phyloP scores from a whole-genome alignment of 2,113 vertebrate species.

The Gymnorhina tibicen region DNA sequence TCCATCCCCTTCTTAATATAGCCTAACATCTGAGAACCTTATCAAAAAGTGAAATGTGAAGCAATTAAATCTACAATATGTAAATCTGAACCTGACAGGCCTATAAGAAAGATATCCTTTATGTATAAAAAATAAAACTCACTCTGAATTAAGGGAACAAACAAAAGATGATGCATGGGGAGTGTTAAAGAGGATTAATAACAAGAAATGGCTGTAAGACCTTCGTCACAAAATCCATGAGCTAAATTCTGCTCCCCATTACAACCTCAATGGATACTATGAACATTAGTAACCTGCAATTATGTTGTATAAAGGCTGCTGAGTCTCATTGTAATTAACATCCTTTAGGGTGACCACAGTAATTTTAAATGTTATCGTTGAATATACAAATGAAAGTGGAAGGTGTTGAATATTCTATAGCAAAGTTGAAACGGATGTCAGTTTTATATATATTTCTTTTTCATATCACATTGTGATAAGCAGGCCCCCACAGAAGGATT shows the following conservation, averaged over 20 bases:
- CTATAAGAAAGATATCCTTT: slow-evolving; percentile 40
- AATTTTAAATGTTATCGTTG: slow-evolving; percentile 52
- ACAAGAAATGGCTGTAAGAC: slow-evolving; percentile 45
- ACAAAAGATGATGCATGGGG: slow-evolving; percentile 51
- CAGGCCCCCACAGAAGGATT: not conserved
- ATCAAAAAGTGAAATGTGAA: slow-evolving; percentile 62
- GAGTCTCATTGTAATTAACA: slow-evolving; percentile 49
- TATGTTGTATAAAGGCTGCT: slow-evolving; percentile 57
- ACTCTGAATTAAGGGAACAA: slow-evolving; percentile 55
- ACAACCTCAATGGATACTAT: slow-evolving; percentile 57
- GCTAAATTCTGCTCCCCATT: slow-evolving; percentile 56
- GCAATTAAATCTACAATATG: slow-evolving; percentile 59
- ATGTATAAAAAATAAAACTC: slow-evolving; percentile 47
- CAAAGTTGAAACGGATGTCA: not conserved
- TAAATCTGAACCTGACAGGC: slow-evolving; percentile 50
- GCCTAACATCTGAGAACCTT: slow-evolving; percentile 47
- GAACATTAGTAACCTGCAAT: slow-evolving; percentile 61
- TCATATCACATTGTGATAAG: not conserved
- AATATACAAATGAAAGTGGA: slow-evolving; percentile 36
- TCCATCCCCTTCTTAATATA: slow-evolving; percentile 46
- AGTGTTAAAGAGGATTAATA: slow-evolving; percentile 61
- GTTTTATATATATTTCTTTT: slow-evolving; percentile 12
- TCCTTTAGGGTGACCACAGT: slow-evolving; percentile 61
- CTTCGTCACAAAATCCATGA: slow-evolving; percentile 55
- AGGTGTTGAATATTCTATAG: slow-evolving; percentile 57